Base-by-base conservation (phyloP, 2,888 invertebrate species). In the Aphelenchoides bicaudatus region DNA sequence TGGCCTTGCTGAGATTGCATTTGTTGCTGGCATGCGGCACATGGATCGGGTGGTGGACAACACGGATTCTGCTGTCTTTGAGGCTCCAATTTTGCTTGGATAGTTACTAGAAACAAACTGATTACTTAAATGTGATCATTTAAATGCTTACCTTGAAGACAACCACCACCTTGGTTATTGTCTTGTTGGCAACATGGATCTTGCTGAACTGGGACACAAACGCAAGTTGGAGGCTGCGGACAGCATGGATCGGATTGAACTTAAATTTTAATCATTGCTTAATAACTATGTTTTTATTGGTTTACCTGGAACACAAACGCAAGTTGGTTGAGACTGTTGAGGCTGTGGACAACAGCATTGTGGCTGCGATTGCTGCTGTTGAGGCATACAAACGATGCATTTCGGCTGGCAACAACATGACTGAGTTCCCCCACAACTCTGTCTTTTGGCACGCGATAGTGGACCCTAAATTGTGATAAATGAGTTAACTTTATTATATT, bases 111-210 rank as follows among this genome's bases (percentile, higher is more conserved):
- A 39, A 58, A n/a, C n/a, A n/a, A n/a, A n/a, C n/a, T n/a, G n/a
- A n/a, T n/a, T n/a, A n/a, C n/a, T n/a, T n/a, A n/a, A n/a, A n/a
- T n/a, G n/a, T n/a, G n/a, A n/a, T 3, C 8, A 6, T 54, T 53
- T 27, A 31, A 53, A n/a, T 54, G 52, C 1, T 23, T 25, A 30
- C 52, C 34, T 30, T 52, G 53, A 21, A 50, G 53, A 1, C 38
- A 46, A 10, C 5, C 28, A 31, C 16, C 50, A 52, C 19, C 27
- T 38, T 21, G 53, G 19, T 31, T 50, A 13, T 13, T 39, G 54
- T 8, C 34, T 16, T 55, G 63, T 27, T 58, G 65, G 51, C 51
- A 61, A 34, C 61, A 62, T 1, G 58, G 62, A 31, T 57, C 59
- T 57, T 57, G 57, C 27, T 57, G 57, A 3, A 61, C 57, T 3